Evolutionary conservation across 2,113 vertebrate species (phyloP), one percentile per base, ranked within the genome.

Genomic region (Plestiodon gilberti): DNA sequence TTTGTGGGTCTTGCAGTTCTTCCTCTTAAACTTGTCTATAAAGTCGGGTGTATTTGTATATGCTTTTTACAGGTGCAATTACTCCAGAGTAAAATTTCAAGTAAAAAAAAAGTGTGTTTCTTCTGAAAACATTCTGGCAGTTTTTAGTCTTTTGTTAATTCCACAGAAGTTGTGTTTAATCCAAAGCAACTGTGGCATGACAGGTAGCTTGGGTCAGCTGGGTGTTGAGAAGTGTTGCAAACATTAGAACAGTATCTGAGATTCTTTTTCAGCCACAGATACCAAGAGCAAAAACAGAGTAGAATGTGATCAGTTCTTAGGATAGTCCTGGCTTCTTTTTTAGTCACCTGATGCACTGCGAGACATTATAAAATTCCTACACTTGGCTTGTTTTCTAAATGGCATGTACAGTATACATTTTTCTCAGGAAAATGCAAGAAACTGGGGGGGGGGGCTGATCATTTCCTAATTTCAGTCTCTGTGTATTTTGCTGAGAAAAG

Each of bases 1-100:
- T 99, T 83, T 86, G 95, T 88, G 57, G 4, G 28, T 59, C 81
- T 69, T 23, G 0, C 78, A 43, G 9, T 79, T 90, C n/a, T 20
- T 40, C n/a, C 28, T 40, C 10, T 1, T 18, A 25, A 25, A 1
- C 23, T 0, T 84, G 0, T 20, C 83, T 73, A 35, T 48, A n/a
- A 30, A 25, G 35, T 22, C 2, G 8, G 33, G 0, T 15, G 64
- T 55, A 82, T 52, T 6, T 57, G 77, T 13, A 57, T 69, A 69
- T 69, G 7, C 59, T 1, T 57, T 17, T 57, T 57, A 57, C 52
- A 43, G 38, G 15, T 9, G 17, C 18, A 55, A 67, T 48, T n/a
- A 11, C 15, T 67, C 10, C 9, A 52, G 40, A 67, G 2, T 18
- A 65, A 17, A 28, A 55, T n/a, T 70, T 65, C 43, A 48, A 48